Conservation (phyloP, 2,113 vertebrate species). For the Heterochromis multidens region DNA sequence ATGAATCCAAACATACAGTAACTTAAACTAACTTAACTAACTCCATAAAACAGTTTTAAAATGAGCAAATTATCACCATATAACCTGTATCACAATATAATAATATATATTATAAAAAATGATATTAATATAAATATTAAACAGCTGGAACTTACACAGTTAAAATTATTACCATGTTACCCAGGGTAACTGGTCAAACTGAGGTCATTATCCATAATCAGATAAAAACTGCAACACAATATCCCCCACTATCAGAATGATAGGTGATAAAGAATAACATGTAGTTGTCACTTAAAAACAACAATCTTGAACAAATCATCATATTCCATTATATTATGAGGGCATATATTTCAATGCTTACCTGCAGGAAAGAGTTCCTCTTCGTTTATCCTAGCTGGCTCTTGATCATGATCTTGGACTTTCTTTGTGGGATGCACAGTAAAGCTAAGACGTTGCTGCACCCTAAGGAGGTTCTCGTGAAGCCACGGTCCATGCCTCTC, state of each 20-base stretch:
- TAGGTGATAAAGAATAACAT: neutral
- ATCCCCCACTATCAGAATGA: neutral
- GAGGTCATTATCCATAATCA: neutral
- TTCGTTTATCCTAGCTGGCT: neutral
- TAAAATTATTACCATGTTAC: neutral
- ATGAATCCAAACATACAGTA: neutral
- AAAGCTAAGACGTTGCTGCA: slow-evolving; percentile 7
- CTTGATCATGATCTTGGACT: neutral
- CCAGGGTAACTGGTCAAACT: neutral
- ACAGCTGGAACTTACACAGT: neutral
- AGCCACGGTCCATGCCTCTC: slow-evolving; percentile 71
- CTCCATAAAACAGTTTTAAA: neutral
- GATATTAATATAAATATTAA: neutral
- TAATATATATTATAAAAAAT: neutral
- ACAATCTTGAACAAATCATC: neutral
- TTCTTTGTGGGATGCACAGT: neutral
- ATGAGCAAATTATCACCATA: neutral
- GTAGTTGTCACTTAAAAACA: neutral
- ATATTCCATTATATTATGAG: neutral
- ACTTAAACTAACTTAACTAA: no score
- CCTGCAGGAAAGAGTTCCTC: slow-evolving; percentile 15
- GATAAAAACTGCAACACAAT: neutral
- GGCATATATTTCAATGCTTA: neutral
- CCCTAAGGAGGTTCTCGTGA: slow-evolving; percentile 55
- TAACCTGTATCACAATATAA: neutral